Evolutionary conservation across 2,888 invertebrate species (phyloP).

Genomic region (Adelognathus sp.): DNA sequence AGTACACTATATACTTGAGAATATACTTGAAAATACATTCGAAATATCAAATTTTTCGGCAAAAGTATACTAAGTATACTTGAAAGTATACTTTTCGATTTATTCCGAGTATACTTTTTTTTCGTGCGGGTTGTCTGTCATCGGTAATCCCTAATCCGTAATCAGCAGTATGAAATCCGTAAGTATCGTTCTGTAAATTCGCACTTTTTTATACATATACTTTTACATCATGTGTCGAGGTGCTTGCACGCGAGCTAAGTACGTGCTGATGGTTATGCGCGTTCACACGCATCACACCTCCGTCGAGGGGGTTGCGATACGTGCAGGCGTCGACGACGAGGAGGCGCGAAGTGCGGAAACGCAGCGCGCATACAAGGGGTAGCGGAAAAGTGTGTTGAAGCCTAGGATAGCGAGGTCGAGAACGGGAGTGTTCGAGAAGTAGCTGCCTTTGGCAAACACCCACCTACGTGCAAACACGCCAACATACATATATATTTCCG

Average conservation of each 20-base stretch:
- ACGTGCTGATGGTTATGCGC: slow-evolving; percentile 35
- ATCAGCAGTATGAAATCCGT: no score
- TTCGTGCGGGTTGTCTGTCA: no score
- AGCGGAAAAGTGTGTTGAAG: not conserved
- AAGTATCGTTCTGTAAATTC: not conserved
- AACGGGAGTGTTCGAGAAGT: slow-evolving; percentile 14
- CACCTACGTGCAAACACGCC: not conserved
- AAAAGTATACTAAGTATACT: no score
- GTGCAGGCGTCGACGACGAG: not conserved
- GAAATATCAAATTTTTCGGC: no score
- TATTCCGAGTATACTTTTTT: no score
- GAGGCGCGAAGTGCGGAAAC: slow-evolving; percentile 13
- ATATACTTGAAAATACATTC: no score
- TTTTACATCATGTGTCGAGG: not conserved
- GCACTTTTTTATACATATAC: not conserved
- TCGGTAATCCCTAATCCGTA: no score
- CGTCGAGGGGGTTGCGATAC: not conserved
- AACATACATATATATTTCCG: not conserved
- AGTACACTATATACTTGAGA: no score
- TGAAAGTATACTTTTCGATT: no score
- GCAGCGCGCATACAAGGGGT: not conserved
- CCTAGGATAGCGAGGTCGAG: not conserved
- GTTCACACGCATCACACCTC: slow-evolving; percentile 39
- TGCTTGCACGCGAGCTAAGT: not conserved
- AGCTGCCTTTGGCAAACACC: slow-evolving; percentile 34